These are phyloP conservation scores for Ypsolopha scabrella DNA, from an alignment of 2,888 invertebrate genomes.

Conservation along the genomic window DNA sequence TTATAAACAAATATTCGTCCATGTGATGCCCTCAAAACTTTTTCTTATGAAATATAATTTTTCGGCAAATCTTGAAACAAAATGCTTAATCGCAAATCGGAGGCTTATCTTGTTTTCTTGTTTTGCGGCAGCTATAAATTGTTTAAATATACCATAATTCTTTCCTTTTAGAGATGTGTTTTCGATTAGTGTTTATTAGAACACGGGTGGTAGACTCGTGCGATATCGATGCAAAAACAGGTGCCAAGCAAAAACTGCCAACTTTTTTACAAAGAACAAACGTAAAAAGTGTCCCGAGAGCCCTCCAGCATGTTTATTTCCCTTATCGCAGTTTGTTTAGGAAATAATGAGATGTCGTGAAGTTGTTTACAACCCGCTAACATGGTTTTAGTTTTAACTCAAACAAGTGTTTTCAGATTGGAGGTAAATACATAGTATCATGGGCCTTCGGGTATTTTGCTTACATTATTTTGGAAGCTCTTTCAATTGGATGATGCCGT, in stretches of 20 bases:
- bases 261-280: slow-evolving; percentile 36
- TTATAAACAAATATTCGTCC: no score
- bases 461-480: no score
- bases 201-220: slow-evolving; percentile 53
- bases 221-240: slow-evolving; percentile 45
- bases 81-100: slow-evolving; percentile 46
- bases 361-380: slow-evolving; percentile 42
- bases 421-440: neutral
- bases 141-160: slow-evolving; percentile 64
- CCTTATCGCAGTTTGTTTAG: slow-evolving; percentile 51
- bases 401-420: neutral
- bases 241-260: slow-evolving; percentile 34
- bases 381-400: neutral
- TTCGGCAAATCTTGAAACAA: slow-evolving; percentile 36
- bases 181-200: slow-evolving; percentile 61
- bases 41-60: slow-evolving; percentile 15
- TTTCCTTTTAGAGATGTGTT: slow-evolving; percentile 52
- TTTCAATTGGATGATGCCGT: no score
- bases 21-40: no score
- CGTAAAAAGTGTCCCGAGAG: slow-evolving; percentile 36
- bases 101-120: slow-evolving; percentile 52
- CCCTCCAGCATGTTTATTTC: slow-evolving; percentile 30
- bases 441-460: no score
- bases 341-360: slow-evolving; percentile 50
- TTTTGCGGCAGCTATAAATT: slow-evolving; percentile 59